Evolutionary conservation across 2,113 vertebrate species (phyloP), one percentile per base, ranked within the genome.

Genomic region (Apus apus): DNA sequence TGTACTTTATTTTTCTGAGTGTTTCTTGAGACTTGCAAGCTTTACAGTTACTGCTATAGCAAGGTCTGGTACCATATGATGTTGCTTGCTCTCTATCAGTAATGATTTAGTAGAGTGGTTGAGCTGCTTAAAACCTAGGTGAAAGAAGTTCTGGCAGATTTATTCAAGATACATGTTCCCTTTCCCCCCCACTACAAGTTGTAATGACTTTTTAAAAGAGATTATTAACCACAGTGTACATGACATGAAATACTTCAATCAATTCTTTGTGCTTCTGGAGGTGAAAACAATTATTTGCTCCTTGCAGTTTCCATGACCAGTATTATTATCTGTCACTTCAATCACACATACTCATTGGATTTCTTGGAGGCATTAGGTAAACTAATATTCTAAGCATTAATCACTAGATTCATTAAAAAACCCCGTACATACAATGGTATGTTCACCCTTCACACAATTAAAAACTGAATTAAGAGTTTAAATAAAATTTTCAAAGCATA

Each of bases 101-200:
- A 11, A 13, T 62, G 51, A 66, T 67, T 61, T 54, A 74, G 50
- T 21, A n/a, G 16, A 62, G 30, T 8, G 36, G 48, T n/a, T 1
- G 2, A 68, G 26, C 34, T 45, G 34, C 57, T 67, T 51, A 61
- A 89, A 84, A 74, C 26, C 25, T 17, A 43, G 5, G 11, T 65
- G 40, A 84, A 93, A 79, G 67, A 73, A 81, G 40, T 46, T 82
- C 70, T 70, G 50, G 13, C 29, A 91, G 13, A 74, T 53, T 34
- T 25, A 51, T 36, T 43, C 45, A 51, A 72, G 43, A 36, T 22
- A 23, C 0, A 0, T 11, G 19, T 13, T 51, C 23, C 11, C 21
- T 6, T 15, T 65, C 6, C 11, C 13, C n/a, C 53, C 11, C 38
- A 65, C 19, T 3, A 32, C 5, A 74, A 90, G 26, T 2, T 61